Evolutionary conservation across 2,797 vertebrate species (phyloP), one percentile per base, ranked within the genome.

Genomic region (Leptoclinus maculatus): DNA sequence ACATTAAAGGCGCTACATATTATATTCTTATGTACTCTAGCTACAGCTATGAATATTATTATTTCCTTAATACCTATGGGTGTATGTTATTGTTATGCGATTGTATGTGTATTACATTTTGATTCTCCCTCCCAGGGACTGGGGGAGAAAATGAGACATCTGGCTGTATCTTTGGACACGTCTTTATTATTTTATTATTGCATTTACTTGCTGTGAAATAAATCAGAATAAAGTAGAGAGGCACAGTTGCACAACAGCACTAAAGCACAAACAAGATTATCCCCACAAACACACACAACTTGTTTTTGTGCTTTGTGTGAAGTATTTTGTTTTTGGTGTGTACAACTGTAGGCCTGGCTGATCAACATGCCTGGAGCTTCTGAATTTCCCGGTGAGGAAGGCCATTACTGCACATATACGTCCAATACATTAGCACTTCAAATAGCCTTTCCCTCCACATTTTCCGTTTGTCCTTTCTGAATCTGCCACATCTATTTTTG

Each of bases 371-470:
- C 10, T 66, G 58, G 4, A 39, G 45, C 32, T 70, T 71, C 51
- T 64, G 41, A 63, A 36, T 53, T 57, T 56, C 29, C 29, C 27
- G 27, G 14, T 43, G 25, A 56, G 19, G 58, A 64, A 56, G 21
- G 25, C 29, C 19, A 25, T 66, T 64, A 7, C 17, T 1, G 14
- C 3, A 0, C 43, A 47, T 38, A 66, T 29, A 41, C 29, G 25
- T 36, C 19, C 43, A 68, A 16, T 29, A 32, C 34, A 78, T 13
- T 57, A 19, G 45, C 41, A 65, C 57, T 66, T 82, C n/a, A 66
- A 62, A 59, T 47, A 74, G 60, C 49, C 25, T 66, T 71, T 70
- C 32, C 60, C 43, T 38, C 36, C 25, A 71, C 23, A 56, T 66
- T 76, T 39, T 56, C n/a, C 66, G 47, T 56, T 21, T 23, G 71